phyloP scores from a whole-genome alignment of 2,113 vertebrate species.

The Athene cunicularia region DNA sequence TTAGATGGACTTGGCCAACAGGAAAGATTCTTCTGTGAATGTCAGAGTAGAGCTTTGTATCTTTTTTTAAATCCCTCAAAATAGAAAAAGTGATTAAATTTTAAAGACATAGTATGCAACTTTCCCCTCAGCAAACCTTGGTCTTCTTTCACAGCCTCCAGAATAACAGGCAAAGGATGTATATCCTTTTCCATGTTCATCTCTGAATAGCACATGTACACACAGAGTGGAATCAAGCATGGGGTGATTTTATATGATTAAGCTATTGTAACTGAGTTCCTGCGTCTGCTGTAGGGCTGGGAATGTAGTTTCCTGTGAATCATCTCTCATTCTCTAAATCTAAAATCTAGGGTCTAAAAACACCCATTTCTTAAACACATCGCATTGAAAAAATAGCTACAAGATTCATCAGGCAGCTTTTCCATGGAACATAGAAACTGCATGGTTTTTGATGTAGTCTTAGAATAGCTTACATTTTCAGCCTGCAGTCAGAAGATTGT shows the following conservation, averaged over 20 bases:
- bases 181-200: neutral
- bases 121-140: neutral
- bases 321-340: slow-evolving; percentile 45
- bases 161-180: neutral
- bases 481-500: neutral
- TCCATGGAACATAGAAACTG: neutral
- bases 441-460: neutral
- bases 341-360: slow-evolving; percentile 2
- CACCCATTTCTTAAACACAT: neutral
- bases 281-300: neutral
- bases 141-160: neutral
- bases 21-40: neutral
- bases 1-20: neutral
- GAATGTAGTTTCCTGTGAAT: slow-evolving; percentile 13
- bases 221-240: neutral
- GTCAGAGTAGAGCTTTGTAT: neutral
- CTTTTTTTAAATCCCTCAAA: neutral
- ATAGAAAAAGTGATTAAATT: neutral
- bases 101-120: neutral
- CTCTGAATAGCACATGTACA: neutral
- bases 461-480: slow-evolving; percentile 24
- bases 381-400: neutral
- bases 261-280: slow-evolving; percentile 7
- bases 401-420: slow-evolving; percentile 18
- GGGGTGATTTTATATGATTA: neutral